Evolutionary conservation across 2,113 vertebrate genomes (phyloP).

Genomic region (Ophthalmolycus amberensis): DNA sequence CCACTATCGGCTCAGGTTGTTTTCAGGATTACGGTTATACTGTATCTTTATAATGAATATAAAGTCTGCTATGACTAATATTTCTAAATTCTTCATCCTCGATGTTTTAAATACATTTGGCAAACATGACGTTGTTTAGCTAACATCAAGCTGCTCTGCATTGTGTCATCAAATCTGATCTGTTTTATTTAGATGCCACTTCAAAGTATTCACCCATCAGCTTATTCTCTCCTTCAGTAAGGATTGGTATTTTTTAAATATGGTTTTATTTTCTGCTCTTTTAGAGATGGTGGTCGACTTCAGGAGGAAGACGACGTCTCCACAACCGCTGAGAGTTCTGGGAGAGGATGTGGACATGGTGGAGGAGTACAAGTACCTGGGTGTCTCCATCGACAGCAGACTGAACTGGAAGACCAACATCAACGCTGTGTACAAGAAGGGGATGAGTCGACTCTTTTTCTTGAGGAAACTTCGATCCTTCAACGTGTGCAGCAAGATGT

Average conservation of each 20-base stretch:
- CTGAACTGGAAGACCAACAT: too few species aligned
- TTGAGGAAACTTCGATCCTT: too few species aligned
- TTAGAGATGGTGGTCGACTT: too few species aligned
- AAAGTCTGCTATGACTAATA: background rate
- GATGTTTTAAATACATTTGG: background rate
- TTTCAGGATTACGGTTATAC: background rate
- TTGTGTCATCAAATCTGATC: background rate
- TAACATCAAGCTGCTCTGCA: background rate
- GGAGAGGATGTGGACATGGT: too few species aligned
- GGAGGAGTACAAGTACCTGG: too few species aligned
- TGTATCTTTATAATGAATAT: background rate
- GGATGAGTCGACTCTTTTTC: too few species aligned
- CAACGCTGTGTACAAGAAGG: too few species aligned
- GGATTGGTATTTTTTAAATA: background rate
- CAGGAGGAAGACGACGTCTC: too few species aligned
- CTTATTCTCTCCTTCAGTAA: background rate
- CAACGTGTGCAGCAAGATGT: too few species aligned
- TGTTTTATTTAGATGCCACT: background rate
- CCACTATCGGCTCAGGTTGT: background rate
- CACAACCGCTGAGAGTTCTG: too few species aligned
- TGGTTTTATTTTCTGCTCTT: background rate
- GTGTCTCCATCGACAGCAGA: too few species aligned
- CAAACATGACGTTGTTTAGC: background rate
- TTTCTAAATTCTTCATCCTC: background rate
- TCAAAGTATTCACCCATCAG: background rate